A percentile compares a stretch with the other conserved stretches of the same genome.
These are phyloP conservation scores for Rhodinocichla rosea DNA, from an alignment of 2,113 vertebrate species.

Conservation along the genomic window DNA sequence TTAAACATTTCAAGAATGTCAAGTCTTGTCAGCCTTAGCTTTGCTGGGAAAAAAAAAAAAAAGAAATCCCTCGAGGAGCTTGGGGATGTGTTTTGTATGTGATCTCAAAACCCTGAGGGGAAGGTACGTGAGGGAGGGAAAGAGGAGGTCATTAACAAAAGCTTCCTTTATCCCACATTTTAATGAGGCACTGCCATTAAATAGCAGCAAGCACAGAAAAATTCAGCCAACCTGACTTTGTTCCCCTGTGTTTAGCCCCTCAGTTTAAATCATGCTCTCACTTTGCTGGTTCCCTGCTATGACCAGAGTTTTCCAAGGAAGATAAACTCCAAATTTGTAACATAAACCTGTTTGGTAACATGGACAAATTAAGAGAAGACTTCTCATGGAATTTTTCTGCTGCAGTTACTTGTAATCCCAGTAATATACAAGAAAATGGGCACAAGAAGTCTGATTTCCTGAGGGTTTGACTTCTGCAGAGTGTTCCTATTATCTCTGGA, in stretches of 20 bases:
- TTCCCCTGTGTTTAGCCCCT: not conserved
- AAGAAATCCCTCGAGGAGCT: not conserved
- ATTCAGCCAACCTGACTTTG: not conserved
- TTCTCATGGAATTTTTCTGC: not conserved
- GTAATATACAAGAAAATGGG: not conserved
- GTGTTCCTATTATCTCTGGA: not conserved
- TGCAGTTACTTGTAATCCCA: not conserved
- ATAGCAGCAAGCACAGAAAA: not conserved
- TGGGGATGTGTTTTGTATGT: conserved; percentile 22
- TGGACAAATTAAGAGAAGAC: not conserved
- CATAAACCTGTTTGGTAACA: not conserved
- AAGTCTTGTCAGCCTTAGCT: conserved; percentile 53
- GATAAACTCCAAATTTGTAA: not conserved
- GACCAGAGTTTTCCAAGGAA: not conserved
- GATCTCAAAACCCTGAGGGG: conserved; percentile 8
- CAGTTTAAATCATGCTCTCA: not conserved
- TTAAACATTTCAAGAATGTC: conserved; percentile 57
- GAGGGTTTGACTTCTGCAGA: not conserved
- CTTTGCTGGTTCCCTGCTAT: not conserved
- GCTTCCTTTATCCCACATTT: conserved; percentile 27
- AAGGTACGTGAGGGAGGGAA: not conserved
- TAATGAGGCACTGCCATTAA: not conserved
- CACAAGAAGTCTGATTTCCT: not conserved
- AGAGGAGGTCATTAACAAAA: conserved; percentile 42
- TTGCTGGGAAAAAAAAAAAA: not conserved